Evolutionary conservation across 2,113 vertebrate species (phyloP), one percentile per base, ranked within the genome.

Genomic region (Puma concolor): DNA sequence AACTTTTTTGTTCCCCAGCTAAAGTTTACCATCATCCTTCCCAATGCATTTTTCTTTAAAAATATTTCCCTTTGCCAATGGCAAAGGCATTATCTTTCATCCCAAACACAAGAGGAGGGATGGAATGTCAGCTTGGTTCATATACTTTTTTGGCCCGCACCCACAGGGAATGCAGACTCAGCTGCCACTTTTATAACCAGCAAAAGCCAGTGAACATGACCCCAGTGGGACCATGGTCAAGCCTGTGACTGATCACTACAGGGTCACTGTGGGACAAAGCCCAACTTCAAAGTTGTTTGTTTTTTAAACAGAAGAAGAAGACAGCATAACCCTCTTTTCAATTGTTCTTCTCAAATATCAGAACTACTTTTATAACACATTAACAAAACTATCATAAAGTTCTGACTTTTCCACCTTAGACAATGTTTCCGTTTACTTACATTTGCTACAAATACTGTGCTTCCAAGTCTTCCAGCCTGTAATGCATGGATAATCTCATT

Each of bases 401-500:
- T 82, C 48, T 74, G 52, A 85, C 44, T n/a, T 85, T 95, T 72
- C 86, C 80, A 96, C 38, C 83, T 79, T 14, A 83, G 64, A 92
- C 12, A 91, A 15, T 10, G n/a, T 83, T 83, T 86, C 91, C 23
- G 9, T 96, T 57, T 96, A 98, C 99, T 99, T 97, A 99, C 99
- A 97, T 99, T 99, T 91, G 99, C 99, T 97, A 99, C 99, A 97
- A 99, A 99, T 91, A 99, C 99, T 0, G 99, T 99, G 98, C 99
- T 99, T 97, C 99, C 99, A 12, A 99, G 99, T 96, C 99, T 99
- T 96, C 99, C 99, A 63, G 99, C 99, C 99, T 99, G 99, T 33
- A 99, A 99, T 54, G 99, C 99, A 71, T 99, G 99, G 97, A 99
- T 99, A 98, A 99, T 99, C 98, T 99, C 99, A 27, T 99, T 99